Percentiles rank a stretch among this genome's conserved stretches.
Evolutionary conservation across 2,888 invertebrate genomes (phyloP).

Genomic region (Anarsia innoxiella): DNA sequence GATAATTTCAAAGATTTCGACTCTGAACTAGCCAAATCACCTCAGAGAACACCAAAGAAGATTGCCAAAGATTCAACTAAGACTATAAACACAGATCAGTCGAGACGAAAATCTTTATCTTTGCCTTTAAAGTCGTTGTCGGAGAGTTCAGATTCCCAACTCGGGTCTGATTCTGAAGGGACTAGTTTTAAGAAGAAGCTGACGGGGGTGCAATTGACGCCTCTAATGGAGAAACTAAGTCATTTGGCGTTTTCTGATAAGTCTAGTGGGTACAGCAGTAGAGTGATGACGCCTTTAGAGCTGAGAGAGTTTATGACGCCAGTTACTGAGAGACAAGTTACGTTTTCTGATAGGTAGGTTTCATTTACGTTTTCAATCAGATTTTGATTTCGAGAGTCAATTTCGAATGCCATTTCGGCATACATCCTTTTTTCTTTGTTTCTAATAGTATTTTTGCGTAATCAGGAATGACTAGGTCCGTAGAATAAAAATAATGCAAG

Average conservation of each 20-base stretch:
- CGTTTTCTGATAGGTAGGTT: slow-evolving; percentile 49
- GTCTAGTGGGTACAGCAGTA: slow-evolving; percentile 80
- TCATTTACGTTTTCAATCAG: too few relatives aligned
- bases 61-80: slow-evolving; percentile 47
- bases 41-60: slow-evolving; percentile 62
- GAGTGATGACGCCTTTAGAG: slow-evolving; percentile 78
- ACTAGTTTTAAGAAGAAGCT: slow-evolving; percentile 69
- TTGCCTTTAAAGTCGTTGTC: slow-evolving; percentile 82
- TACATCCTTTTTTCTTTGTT: too few relatives aligned
- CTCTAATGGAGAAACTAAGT: slow-evolving; percentile 87
- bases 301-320: slow-evolving; percentile 62
- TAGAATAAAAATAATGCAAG: too few relatives aligned
- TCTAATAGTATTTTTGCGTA: too few relatives aligned
- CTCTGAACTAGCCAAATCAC: slow-evolving; percentile 56
- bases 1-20: slow-evolving; percentile 70
- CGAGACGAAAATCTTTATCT: slow-evolving; percentile 76
- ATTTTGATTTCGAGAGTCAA: too few relatives aligned
- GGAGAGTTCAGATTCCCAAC: slow-evolving; percentile 54
- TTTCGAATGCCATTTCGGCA: too few relatives aligned
- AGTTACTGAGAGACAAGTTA: slow-evolving; percentile 50
- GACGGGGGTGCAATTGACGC: slow-evolving; percentile 83
- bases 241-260: slow-evolving; percentile 81
- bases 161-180: slow-evolving; percentile 44
- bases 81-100: slow-evolving; percentile 47
- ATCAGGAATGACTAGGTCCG: too few relatives aligned